Evolutionary conservation across 2,888 invertebrate genomes (phyloP).

Genomic region (Congeria kusceri): DNA sequence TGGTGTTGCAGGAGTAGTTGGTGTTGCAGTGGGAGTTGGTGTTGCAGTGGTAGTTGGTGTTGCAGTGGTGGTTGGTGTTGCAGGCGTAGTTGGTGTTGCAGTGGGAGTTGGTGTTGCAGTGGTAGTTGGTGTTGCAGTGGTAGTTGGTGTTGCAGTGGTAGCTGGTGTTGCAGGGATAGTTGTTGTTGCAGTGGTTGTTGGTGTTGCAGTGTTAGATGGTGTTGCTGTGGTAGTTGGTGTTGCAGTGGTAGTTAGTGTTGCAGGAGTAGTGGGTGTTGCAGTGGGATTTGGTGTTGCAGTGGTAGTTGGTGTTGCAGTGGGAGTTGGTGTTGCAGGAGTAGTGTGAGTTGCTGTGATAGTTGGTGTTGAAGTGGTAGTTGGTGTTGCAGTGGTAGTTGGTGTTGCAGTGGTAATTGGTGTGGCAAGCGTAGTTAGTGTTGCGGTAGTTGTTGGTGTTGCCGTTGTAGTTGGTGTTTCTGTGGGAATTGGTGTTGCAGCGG

Average conservation of each 20-base stretch:
- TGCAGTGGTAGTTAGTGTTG: not conserved
- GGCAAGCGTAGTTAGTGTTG: not conserved
- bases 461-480: not conserved
- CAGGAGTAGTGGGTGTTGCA: not conserved
- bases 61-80: not conserved
- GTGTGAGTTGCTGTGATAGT: not conserved
- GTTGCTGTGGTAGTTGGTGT: not conserved
- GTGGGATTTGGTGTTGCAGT: not conserved
- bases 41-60: not conserved
- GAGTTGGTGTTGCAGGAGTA: not conserved
- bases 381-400: not conserved
- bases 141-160: not conserved
- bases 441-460: not conserved
- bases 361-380: not conserved
- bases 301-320: not conserved
- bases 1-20: not conserved
- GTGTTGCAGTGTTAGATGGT: not conserved
- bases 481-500: not conserved
- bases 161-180: not conserved
- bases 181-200: not conserved
- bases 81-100: not conserved
- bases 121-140: not conserved
- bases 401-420: not conserved
- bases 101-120: too few relatives aligned
- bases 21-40: not conserved